These are phyloP conservation scores for Dendrolimus punctatus DNA, from an alignment of 1,140 invertebrate species.

Conservation along the genomic window DNA sequence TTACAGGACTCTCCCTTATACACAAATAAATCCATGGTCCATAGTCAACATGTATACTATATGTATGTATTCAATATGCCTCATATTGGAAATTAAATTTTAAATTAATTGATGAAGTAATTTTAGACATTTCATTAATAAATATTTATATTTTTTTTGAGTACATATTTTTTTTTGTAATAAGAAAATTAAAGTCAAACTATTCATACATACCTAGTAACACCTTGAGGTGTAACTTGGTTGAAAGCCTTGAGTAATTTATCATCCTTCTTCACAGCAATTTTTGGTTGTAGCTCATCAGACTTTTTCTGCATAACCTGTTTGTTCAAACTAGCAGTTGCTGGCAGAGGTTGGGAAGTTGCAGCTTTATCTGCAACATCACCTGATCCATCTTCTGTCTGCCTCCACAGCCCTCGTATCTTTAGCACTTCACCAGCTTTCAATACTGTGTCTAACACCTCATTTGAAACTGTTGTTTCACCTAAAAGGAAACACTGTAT, in stretches of 20 bases:
- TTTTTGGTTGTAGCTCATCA: constrained; percentile 48
- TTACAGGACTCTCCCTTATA: too few relatives aligned
- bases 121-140: too few relatives aligned
- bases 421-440: constrained; percentile 85
- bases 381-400: constrained; percentile 68
- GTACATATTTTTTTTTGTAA: too few relatives aligned
- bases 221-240: constrained; percentile 41
- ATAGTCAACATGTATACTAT: too few relatives aligned
- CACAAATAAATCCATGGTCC: too few relatives aligned
- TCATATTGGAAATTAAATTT: too few relatives aligned
- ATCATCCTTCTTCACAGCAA: constrained; percentile 68
- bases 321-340: constrained; percentile 8
- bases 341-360: constrained; percentile 25
- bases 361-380: constrained; percentile 40
- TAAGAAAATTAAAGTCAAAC: too few relatives aligned
- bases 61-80: too few relatives aligned
- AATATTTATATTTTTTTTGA: too few relatives aligned
- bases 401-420: constrained; percentile 81
- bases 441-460: constrained; percentile 83
- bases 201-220: constrained; percentile 31
- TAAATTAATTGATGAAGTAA: too few relatives aligned
- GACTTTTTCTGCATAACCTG: constrained; percentile 35
- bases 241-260: constrained; percentile 62
- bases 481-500: constrained; percentile 51
- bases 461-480: constrained; percentile 88